Evolutionary conservation across 1,140 invertebrate species (phyloP), one percentile per base, ranked within the genome.

Genomic region (Bradynema listronoti): DNA sequence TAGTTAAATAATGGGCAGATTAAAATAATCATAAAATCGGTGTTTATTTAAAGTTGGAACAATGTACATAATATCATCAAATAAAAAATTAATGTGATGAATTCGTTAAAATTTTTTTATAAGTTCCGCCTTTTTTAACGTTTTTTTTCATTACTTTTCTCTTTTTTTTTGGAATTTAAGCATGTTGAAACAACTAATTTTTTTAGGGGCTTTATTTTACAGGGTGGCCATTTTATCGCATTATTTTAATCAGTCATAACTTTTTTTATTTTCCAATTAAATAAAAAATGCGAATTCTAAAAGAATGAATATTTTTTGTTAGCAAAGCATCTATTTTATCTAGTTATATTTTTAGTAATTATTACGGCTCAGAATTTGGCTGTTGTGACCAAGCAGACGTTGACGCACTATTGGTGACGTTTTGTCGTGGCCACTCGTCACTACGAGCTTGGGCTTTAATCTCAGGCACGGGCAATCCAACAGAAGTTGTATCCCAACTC

Each of bases 371-470:
- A 11, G 71, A 76, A 49, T 78, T 69, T 49, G 76, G 74, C 11
- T 77, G 74, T 59, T 77, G 74, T 56, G 74, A 77, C 22, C 63
- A 74, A 9, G 66, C 64, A 41, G 71, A 77, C 56, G 51, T 77
- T 24, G 74, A 77, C 50, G 71, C 72, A n/a, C 73, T 77, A 11
- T 58, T 77, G 9, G 7, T 77, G 9, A 63, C 69, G 22, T 77
- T 77, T 56, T 77, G 74, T 42, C 61, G 71, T 36, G 65, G 61
- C 64, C 66, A 53, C 45, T 59, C 70, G 4, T n/a, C n/a, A n/a
- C 33, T 78, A 19, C 56, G 72, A 42, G 69, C 72, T 24, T 77
- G 75, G 74, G 75, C 75, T 14, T 41, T 77, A 16, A n/a, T n/a
- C n/a, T n/a, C n/a, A n/a, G n/a, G n/a, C n/a, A n/a, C n/a, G n/a